Conservation (phyloP, 2,888 invertebrate species). For the Notodonta dromedarius region DNA sequence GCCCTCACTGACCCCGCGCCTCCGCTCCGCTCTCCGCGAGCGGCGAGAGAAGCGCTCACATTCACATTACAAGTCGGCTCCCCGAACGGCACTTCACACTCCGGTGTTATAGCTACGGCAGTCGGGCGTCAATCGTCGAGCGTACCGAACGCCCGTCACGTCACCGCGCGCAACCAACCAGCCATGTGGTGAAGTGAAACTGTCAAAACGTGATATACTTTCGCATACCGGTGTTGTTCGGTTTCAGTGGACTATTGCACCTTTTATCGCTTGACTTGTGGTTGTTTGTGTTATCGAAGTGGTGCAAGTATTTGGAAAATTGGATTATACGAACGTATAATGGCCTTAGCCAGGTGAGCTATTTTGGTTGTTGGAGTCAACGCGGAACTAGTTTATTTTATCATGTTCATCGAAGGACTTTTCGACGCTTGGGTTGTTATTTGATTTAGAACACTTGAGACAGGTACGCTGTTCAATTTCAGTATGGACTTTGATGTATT, state of each 20-base stretch:
- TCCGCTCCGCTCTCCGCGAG: conserved; percentile 50
- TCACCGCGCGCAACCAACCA: conserved; percentile 60
- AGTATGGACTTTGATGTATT: conserved; percentile 28
- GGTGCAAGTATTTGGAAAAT: conserved; percentile 77
- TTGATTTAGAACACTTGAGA: conserved; percentile 55
- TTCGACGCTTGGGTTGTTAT: conserved; percentile 61
- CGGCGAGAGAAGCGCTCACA: conserved; percentile 51
- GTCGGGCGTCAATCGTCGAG: conserved; percentile 75
- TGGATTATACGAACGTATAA: conserved; percentile 83
- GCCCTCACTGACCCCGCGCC: conserved; percentile 73
- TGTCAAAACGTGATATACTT: conserved; percentile 80
- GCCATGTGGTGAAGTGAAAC: conserved; percentile 84
- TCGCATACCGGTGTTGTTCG: conserved; percentile 69
- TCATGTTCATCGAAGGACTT: conserved; percentile 76
- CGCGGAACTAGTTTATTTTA: conserved; percentile 81
- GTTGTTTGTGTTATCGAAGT: conserved; percentile 75
- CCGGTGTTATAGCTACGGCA: conserved; percentile 46
- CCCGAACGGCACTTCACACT: conserved; percentile 41
- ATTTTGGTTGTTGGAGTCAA: conserved; percentile 82
- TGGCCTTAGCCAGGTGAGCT: conserved; percentile 85
- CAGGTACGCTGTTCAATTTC: conserved; percentile 49
- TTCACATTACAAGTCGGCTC: conserved; percentile 48
- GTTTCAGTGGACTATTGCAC: conserved; percentile 62
- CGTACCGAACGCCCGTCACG: conserved; percentile 65
- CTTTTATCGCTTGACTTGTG: conserved; percentile 56